A percentile compares a stretch with the other conserved stretches of the same genome.
Evolutionary conservation across 2,797 vertebrate species (phyloP).

Genomic region (Hirundo rustica): DNA sequence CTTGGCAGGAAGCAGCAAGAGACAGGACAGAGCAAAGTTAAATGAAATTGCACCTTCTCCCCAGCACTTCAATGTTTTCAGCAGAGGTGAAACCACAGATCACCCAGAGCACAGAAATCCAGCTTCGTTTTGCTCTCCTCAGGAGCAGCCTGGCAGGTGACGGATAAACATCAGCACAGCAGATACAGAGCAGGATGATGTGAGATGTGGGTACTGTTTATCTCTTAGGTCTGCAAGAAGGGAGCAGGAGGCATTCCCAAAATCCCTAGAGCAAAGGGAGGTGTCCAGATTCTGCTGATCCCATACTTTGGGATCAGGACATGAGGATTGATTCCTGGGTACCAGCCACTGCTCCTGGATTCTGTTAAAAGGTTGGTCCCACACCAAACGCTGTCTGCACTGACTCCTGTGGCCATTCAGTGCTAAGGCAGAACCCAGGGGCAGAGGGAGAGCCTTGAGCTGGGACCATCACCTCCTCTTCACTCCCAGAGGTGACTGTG

Average conservation of each 20-base stretch:
- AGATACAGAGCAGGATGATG: not conserved
- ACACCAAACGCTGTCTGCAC: not conserved
- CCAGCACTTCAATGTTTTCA: conserved; percentile 12
- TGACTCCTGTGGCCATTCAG: fast-evolving
- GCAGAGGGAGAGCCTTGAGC: not conserved
- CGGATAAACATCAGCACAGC: not conserved
- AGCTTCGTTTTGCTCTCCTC: not conserved
- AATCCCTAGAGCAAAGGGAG: not conserved
- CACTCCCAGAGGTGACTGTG: not conserved
- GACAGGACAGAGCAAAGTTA: not conserved
- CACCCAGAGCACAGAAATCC: not conserved
- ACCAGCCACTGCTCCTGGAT: not conserved
- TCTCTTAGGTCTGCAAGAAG: not conserved
- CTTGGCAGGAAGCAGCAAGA: conserved; percentile 43
- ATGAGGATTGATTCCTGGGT: not conserved
- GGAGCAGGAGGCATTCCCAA: not conserved
- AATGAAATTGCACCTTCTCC: conserved; percentile 43
- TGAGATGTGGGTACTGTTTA: not conserved
- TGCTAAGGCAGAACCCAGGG: not conserved
- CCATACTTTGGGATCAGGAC: fast-evolving
- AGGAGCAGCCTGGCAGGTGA: not conserved
- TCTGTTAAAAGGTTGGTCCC: not conserved
- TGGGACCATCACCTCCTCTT: not conserved
- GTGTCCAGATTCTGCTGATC: not conserved
- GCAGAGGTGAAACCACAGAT: conserved; percentile 2